These are phyloP conservation scores for Drosophila robusta DNA, from an alignment of 2,888 invertebrate species.

Conservation along the genomic window DNA sequence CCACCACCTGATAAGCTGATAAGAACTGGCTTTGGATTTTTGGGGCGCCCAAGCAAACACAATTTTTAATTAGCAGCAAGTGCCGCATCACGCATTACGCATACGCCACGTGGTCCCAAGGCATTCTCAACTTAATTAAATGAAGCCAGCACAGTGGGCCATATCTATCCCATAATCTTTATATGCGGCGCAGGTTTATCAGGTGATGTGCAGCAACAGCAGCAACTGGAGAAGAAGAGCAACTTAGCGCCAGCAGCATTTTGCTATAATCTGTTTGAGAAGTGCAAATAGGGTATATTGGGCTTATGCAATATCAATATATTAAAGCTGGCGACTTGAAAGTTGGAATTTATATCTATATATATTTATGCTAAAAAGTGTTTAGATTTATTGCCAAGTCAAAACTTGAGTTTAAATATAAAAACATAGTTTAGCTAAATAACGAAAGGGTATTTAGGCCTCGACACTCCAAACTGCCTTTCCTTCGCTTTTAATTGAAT, in stretches of 20 bases:
- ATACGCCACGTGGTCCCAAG: slow-evolving; percentile 55
- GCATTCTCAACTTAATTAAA: slow-evolving; percentile 46
- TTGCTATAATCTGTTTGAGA: too few species aligned
- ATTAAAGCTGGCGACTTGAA: too few species aligned
- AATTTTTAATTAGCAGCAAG: slow-evolving; percentile 35
- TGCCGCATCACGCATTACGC: slow-evolving; percentile 45
- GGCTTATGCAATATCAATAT: too few species aligned
- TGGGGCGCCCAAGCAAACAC: slow-evolving; percentile 2
- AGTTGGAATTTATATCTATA: too few species aligned
- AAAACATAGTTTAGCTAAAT: too few species aligned
- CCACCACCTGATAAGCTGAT: slow-evolving; percentile 27
- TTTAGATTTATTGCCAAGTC: too few species aligned
- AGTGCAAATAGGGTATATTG: too few species aligned
- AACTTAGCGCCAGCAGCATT: neutral
- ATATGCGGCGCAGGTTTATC: slow-evolving; percentile 11
- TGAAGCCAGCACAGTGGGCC: slow-evolving; percentile 4
- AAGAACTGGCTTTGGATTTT: slow-evolving; percentile 29
- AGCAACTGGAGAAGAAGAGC: neutral
- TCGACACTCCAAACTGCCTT: neutral
- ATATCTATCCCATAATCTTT: slow-evolving; percentile 23
- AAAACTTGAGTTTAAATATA: too few species aligned
- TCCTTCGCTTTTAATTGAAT: slow-evolving; percentile 41
- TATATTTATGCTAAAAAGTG: too few species aligned
- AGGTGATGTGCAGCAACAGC: slow-evolving; percentile 4
- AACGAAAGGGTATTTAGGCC: neutral